A percentile compares a stretch with the other conserved stretches of the same genome.
phyloP scores from a whole-genome alignment of 2,797 vertebrate genomes.

The Molossus molossus region DNA sequence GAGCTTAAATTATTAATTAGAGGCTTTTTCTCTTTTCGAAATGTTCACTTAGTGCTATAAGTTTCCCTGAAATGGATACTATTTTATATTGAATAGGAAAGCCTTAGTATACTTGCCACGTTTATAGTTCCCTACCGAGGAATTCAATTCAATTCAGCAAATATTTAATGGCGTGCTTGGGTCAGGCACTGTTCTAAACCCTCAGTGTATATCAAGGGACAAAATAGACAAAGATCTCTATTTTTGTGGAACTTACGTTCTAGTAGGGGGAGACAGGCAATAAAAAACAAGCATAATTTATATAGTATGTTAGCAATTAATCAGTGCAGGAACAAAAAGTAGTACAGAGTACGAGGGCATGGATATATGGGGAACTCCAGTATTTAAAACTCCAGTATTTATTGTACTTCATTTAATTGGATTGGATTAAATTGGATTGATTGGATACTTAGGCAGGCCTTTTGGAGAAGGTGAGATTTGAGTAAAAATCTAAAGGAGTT shows the following conservation, averaged over 20 bases:
- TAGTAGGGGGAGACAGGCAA: constrained; percentile 25
- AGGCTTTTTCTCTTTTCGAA: constrained; percentile 10
- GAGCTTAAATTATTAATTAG: constrained; percentile 25
- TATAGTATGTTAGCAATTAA: neutral
- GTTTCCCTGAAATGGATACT: constrained; percentile 4
- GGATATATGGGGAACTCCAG: neutral
- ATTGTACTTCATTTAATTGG: neutral
- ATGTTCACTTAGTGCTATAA: neutral
- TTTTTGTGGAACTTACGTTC: constrained; percentile 45
- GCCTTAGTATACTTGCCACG: neutral
- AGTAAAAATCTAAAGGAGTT: constrained; percentile 45
- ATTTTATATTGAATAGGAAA: constrained; percentile 32
- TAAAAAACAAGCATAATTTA: constrained; percentile 35
- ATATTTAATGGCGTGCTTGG: constrained; percentile 40
- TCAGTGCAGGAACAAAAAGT: neutral
- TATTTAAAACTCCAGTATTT: constrained; percentile 6
- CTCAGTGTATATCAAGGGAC: neutral
- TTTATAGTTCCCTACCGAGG: neutral
- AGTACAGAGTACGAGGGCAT: neutral
- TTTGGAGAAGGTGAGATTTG: neutral
- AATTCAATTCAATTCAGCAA: constrained; percentile 63
- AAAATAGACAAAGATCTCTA: constrained; percentile 43
- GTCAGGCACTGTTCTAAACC: constrained; percentile 44
- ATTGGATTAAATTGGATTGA: neutral
- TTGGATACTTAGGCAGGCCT: neutral